Evolutionary conservation across 2,888 invertebrate species (phyloP).

Genomic region (Sclerodermus sp.): DNA sequence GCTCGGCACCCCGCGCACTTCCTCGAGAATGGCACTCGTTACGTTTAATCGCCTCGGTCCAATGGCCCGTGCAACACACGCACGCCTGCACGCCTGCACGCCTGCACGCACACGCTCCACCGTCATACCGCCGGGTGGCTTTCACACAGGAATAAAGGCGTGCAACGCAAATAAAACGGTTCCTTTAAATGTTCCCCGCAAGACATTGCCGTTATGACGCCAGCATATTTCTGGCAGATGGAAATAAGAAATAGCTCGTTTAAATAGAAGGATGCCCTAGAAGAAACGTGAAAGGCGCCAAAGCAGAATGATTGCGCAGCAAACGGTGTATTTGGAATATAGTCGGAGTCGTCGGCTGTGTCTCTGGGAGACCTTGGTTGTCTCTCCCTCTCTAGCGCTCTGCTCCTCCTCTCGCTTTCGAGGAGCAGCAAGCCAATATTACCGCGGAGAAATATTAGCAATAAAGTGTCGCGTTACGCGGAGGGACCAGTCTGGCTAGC

Average conservation of each 20-base stretch:
- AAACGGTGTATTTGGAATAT: too few species aligned
- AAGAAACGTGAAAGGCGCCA: too few species aligned
- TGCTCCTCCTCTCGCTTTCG: background rate
- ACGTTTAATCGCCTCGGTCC: constrained; percentile 23
- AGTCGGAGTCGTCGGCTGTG: too few species aligned
- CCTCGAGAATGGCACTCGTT: constrained; percentile 21
- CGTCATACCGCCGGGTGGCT: background rate
- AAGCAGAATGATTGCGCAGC: too few species aligned
- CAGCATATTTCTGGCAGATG: too few species aligned
- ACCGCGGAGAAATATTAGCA: constrained; percentile 32
- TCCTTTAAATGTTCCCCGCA: too few species aligned
- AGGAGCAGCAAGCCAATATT: constrained; percentile 27
- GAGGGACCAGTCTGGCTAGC: too few species aligned
- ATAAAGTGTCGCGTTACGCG: constrained; percentile 30
- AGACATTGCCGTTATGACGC: too few species aligned
- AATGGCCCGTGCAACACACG: constrained; percentile 6
- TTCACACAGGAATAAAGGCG: too few species aligned
- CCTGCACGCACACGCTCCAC: background rate
- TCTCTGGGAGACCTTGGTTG: background rate
- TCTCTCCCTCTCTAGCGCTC: background rate
- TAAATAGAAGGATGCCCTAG: too few species aligned
- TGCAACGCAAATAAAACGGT: too few species aligned
- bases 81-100: constrained; percentile 1
- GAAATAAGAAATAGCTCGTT: too few species aligned
- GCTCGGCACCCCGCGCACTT: constrained; percentile 34